Evolutionary conservation across 2,888 invertebrate genomes (phyloP).

Genomic region (Synanthedon tipuliformis): DNA sequence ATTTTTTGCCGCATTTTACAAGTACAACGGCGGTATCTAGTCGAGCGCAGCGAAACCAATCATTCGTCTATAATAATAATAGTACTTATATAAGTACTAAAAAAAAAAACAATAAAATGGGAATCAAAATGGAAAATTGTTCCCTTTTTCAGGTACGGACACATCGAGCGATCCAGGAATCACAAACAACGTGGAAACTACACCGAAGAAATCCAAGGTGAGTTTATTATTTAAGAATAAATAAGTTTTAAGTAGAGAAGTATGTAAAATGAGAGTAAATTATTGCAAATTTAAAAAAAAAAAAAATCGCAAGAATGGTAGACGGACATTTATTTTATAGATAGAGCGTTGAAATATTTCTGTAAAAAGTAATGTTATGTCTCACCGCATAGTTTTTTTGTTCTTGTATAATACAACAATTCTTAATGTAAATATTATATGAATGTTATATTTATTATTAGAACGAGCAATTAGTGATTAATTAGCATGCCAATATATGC

Average conservation of each 20-base stretch:
- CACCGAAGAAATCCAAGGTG: slow-evolving; percentile 62
- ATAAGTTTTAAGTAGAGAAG: no score
- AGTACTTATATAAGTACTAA: no score
- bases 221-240: slow-evolving; percentile 9
- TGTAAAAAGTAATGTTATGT: slow-evolving; percentile 14
- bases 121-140: background rate
- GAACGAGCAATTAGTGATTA: slow-evolving; percentile 30
- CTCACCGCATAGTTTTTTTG: slow-evolving; percentile 17
- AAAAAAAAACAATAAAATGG: background rate
- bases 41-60: no score
- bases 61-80: no score
- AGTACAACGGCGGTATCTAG: no score
- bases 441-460: no score
- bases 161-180: slow-evolving; percentile 58
- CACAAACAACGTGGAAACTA: slow-evolving; percentile 58
- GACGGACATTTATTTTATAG: slow-evolving; percentile 8
- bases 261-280: no score
- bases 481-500: slow-evolving; percentile 35
- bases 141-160: slow-evolving; percentile 57
- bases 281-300: background rate
- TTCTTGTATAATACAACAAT: slow-evolving; percentile 40
- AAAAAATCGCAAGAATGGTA: slow-evolving; percentile 35
- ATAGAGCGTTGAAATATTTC: slow-evolving; percentile 1
- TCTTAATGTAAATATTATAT: slow-evolving; percentile 33
- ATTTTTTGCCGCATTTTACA: no score